A percentile compares a stretch with the other conserved stretches of the same genome.
phyloP scores from a whole-genome alignment of 2,113 vertebrate genomes.

The Callithrix jacchus region DNA sequence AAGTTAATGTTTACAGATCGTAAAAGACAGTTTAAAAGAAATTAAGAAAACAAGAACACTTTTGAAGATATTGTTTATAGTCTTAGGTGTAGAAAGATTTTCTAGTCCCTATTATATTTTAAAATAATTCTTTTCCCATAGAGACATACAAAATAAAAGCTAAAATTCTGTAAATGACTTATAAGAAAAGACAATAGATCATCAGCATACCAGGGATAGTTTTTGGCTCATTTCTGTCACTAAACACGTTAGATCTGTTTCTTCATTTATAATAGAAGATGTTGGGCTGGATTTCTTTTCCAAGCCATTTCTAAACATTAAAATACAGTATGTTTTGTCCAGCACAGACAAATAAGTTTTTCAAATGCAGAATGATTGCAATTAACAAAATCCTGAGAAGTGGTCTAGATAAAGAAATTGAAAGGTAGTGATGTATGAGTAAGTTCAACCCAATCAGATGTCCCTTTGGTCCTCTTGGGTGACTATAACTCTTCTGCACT shows the following conservation, averaged over 20 bases:
- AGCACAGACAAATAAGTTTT: background rate
- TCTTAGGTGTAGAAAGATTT: background rate
- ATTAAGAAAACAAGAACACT: background rate
- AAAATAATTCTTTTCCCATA: background rate
- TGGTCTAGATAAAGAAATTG: background rate
- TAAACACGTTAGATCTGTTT: background rate
- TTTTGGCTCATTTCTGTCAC: background rate
- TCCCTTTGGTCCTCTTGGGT: background rate
- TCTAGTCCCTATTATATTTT: background rate
- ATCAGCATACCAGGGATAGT: background rate
- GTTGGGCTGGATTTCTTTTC: background rate
- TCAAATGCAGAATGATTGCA: background rate
- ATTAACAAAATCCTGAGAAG: background rate
- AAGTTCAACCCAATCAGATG: background rate
- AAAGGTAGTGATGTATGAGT: background rate
- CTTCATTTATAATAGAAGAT: background rate
- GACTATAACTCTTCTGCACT: background rate
- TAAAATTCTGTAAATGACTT: background rate
- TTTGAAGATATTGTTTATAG: background rate
- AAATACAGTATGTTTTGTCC: background rate
- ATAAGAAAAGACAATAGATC: background rate
- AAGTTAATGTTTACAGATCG: background rate
- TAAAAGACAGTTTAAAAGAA: slow-evolving; percentile 40
- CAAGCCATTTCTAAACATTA: background rate
- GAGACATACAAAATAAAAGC: background rate